A percentile compares a stretch with the other conserved stretches of the same genome.
Evolutionary conservation across 2,888 invertebrate genomes (phyloP).

Genomic region (Nipponacmea schrenckii): DNA sequence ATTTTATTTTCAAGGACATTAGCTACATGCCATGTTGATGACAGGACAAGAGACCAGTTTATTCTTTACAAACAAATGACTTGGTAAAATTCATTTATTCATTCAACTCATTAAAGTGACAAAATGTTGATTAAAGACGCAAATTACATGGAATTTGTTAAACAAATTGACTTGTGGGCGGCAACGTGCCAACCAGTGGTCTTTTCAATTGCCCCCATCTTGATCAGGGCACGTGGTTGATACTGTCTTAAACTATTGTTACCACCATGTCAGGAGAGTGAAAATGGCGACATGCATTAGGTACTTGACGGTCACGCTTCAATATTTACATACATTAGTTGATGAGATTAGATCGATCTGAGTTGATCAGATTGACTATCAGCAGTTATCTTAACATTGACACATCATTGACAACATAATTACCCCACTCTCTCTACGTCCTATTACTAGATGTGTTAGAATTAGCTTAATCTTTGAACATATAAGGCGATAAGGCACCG

Average conservation of each 20-base stretch:
- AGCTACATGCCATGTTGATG: no score
- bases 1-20: no score
- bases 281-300: neutral
- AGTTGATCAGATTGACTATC: neutral
- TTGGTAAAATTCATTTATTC: no score
- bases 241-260: neutral
- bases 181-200: slow-evolving; percentile 4
- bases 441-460: neutral
- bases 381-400: neutral
- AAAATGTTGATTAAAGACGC: neutral
- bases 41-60: no score
- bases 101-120: neutral
- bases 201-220: neutral
- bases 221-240: neutral
- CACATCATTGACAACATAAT: slow-evolving; percentile 3
- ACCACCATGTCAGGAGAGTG: neutral
- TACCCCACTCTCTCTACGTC: neutral
- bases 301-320: slow-evolving; percentile 1
- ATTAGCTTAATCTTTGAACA: neutral
- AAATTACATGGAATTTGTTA: slow-evolving; percentile 2
- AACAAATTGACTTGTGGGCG: neutral
- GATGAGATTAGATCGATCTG: slow-evolving; percentile 2
- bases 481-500: neutral
- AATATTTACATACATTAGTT: slow-evolving; percentile 5
- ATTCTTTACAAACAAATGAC: no score